Conservation (phyloP, 2,888 invertebrate species). For the Anorthoa munda region DNA sequence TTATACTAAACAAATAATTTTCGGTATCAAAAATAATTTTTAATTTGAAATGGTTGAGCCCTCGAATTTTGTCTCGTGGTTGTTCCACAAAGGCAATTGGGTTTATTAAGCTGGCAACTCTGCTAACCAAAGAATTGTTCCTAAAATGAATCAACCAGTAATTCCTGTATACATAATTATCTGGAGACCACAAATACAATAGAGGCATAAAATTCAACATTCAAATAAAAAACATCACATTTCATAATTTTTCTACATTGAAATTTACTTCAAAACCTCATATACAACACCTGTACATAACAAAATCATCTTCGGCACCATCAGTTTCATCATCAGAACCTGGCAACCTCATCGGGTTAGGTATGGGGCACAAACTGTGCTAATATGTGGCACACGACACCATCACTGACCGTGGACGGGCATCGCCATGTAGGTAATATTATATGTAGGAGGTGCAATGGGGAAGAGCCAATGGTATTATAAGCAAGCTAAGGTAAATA, state of each 20-base stretch:
- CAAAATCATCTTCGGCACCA: constrained; percentile 13
- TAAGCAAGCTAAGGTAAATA: no score
- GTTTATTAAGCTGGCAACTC: no score
- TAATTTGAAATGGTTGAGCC: neutral
- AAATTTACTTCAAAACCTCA: neutral
- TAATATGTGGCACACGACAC: constrained; percentile 45
- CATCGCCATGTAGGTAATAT: constrained; percentile 13
- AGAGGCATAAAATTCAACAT: no score
- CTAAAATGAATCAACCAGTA: no score
- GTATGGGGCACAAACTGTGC: constrained; percentile 34
- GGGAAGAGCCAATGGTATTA: no score
- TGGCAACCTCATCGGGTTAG: constrained; percentile 59
- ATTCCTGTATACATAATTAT: no score
- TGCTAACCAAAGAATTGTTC: no score
- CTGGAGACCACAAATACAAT: no score
- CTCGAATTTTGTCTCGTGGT: neutral
- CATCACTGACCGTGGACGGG: constrained; percentile 53
- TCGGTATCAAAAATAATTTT: neutral
- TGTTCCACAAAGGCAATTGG: no score
- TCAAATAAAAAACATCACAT: no score
- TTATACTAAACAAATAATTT: neutral
- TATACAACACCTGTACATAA: neutral
- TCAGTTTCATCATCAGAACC: constrained; percentile 23
- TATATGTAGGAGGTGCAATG: no score
- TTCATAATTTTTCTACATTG: neutral